Conservation (phyloP, 2,113 vertebrate species). For the Psettodes erumei region DNA sequence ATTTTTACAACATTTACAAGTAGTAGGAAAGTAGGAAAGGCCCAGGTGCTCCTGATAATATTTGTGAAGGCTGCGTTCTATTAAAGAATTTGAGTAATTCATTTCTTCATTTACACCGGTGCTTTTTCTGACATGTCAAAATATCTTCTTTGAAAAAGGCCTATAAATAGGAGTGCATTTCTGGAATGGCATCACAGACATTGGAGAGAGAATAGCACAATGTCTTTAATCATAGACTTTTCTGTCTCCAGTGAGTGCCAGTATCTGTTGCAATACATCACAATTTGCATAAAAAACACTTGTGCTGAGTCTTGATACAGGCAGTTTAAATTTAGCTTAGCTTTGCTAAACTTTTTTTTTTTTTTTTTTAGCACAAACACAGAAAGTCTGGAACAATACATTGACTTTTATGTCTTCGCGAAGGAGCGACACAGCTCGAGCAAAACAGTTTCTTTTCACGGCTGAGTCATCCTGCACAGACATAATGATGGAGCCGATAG, state of each 20-base stretch:
- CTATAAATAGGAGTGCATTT: constrained; percentile 4
- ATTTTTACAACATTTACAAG: too few relatives aligned
- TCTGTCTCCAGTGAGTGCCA: background rate
- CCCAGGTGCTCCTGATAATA: too few relatives aligned
- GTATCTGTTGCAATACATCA: background rate
- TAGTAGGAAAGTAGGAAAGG: too few relatives aligned
- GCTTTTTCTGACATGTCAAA: too few relatives aligned
- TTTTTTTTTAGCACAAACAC: background rate
- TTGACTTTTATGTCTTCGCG: background rate
- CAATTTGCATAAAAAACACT: constrained; percentile 20
- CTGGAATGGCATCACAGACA: background rate
- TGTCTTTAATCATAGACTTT: constrained; percentile 29
- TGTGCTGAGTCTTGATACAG: background rate
- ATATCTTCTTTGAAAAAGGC: too few relatives aligned
- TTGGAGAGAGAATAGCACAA: background rate
- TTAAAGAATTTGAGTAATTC: too few relatives aligned
- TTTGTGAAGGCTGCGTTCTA: too few relatives aligned
- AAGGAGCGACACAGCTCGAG: constrained; percentile 7
- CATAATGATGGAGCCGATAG: constrained; percentile 1
- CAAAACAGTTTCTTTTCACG: background rate
- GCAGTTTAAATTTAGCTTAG: background rate
- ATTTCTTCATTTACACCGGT: too few relatives aligned
- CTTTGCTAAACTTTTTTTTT: background rate
- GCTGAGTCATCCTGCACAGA: constrained; percentile 34
- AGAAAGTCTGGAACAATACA: background rate